These are phyloP conservation scores for Spatulosminthurus flaviceps DNA, from an alignment of 2,888 invertebrate species.

Conservation along the genomic window DNA sequence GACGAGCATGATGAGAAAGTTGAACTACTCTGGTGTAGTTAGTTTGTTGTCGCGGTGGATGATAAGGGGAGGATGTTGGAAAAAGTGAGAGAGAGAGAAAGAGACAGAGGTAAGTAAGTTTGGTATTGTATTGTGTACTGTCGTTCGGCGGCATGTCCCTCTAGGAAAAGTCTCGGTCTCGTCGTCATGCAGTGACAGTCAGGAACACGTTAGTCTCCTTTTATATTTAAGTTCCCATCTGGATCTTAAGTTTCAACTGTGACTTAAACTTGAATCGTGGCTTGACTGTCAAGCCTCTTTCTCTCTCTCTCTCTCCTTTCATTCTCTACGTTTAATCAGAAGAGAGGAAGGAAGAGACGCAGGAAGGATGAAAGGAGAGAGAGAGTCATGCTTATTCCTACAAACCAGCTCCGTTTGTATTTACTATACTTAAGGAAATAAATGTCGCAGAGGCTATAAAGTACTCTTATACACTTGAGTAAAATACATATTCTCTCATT, in stretches of 20 bases:
- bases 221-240: slow-evolving; percentile 9
- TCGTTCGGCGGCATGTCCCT: background rate
- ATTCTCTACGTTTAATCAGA: background rate
- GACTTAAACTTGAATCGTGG: slow-evolving; percentile 13
- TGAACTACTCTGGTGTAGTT: background rate
- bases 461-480: background rate
- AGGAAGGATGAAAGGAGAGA: background rate
- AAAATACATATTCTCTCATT: too few relatives aligned
- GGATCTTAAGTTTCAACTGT: slow-evolving; percentile 1
- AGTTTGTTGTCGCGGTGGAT: background rate
- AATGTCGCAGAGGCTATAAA: background rate
- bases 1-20: slow-evolving; percentile 13
- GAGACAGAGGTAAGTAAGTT: background rate
- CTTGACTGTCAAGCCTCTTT: slow-evolving; percentile 1
- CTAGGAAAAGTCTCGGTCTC: background rate
- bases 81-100: background rate
- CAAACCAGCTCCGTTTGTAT: background rate
- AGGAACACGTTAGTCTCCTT: background rate
- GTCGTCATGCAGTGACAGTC: slow-evolving; percentile 1
- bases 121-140: background rate
- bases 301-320: background rate
- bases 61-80: background rate
- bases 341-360: background rate
- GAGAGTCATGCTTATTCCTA: background rate
- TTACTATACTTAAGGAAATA: background rate